Evolutionary conservation across 2,888 invertebrate genomes (phyloP).

Genomic region (Ornithoptera alexandrae): DNA sequence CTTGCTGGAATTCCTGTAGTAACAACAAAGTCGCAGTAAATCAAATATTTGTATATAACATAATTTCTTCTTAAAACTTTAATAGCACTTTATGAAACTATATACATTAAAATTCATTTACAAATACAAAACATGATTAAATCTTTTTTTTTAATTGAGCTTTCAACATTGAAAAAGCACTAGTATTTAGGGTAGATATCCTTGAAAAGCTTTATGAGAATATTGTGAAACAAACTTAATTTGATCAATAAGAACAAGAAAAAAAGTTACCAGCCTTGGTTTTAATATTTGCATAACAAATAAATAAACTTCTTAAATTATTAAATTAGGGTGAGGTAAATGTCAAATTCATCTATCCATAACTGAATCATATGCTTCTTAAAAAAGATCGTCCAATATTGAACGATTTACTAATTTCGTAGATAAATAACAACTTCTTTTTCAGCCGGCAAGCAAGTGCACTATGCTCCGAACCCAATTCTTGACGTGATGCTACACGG

Average conservation of each 20-base stretch:
- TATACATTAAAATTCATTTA: too few relatives aligned
- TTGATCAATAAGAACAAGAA: neutral
- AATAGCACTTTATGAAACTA: too few relatives aligned
- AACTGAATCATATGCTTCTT: neutral
- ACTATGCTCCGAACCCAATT: conserved; percentile 65
- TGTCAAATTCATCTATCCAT: neutral
- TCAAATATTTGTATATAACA: too few relatives aligned
- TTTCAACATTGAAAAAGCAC: conserved; percentile 13
- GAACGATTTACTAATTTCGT: neutral
- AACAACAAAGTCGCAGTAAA: too few relatives aligned
- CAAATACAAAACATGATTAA: neutral
- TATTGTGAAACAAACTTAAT: conserved; percentile 9
- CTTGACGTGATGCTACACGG: conserved; percentile 75
- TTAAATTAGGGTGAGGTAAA: neutral
- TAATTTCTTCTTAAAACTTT: too few relatives aligned
- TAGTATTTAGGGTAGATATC: neutral
- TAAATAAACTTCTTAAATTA: neutral
- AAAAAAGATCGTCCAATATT: neutral
- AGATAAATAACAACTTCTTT: conserved; percentile 24
- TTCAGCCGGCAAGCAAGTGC: conserved; percentile 54
- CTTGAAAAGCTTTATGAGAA: conserved; percentile 20
- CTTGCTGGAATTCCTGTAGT: too few relatives aligned
- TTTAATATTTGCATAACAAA: neutral
- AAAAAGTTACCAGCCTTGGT: neutral
- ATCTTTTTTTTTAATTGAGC: neutral